phyloP scores from a whole-genome alignment of 2,888 invertebrate genomes.

The Helleia helle region DNA sequence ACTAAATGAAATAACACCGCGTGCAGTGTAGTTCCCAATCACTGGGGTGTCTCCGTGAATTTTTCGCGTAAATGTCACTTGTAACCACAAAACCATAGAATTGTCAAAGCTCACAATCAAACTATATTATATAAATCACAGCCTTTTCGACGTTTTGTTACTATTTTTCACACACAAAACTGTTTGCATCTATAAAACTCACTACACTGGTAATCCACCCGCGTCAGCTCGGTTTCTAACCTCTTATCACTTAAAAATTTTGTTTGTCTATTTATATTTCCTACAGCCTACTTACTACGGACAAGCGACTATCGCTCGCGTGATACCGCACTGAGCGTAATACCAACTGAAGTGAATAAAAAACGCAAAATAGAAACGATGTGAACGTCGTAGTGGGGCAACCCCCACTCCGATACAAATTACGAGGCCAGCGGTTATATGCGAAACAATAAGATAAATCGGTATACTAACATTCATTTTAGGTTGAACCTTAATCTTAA shows the following conservation, averaged over 20 bases:
- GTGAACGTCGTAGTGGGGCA: conserved; percentile 45
- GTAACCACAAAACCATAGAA: conserved; percentile 45
- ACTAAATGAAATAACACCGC: conserved; percentile 34
- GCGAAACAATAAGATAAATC: conserved; percentile 42
- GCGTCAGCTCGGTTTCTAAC: conserved; percentile 37
- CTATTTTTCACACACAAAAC: conserved; percentile 35
- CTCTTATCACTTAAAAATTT: conserved; percentile 35
- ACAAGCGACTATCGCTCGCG: conserved; percentile 52
- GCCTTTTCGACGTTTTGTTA: conserved; percentile 35
- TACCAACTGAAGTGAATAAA: conserved; percentile 62
- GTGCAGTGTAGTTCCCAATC: conserved; percentile 25
- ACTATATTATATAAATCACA: conserved; percentile 40
- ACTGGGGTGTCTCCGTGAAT: conserved; percentile 30
- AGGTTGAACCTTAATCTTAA: too few relatives aligned
- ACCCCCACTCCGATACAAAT: conserved; percentile 54
- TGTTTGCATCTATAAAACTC: conserved; percentile 34
- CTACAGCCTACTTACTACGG: conserved; percentile 44
- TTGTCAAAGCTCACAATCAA: conserved; percentile 48
- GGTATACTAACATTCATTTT: too few relatives aligned
- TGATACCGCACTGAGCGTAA: conserved; percentile 50
- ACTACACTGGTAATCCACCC: conserved; percentile 49
- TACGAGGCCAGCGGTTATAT: conserved; percentile 66
- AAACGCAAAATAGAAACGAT: conserved; percentile 72
- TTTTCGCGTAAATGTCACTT: conserved; percentile 34
- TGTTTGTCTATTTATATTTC: conserved; percentile 37